Conservation (phyloP, 2,797 vertebrate genomes). For the Acestrorhynchus altus region DNA sequence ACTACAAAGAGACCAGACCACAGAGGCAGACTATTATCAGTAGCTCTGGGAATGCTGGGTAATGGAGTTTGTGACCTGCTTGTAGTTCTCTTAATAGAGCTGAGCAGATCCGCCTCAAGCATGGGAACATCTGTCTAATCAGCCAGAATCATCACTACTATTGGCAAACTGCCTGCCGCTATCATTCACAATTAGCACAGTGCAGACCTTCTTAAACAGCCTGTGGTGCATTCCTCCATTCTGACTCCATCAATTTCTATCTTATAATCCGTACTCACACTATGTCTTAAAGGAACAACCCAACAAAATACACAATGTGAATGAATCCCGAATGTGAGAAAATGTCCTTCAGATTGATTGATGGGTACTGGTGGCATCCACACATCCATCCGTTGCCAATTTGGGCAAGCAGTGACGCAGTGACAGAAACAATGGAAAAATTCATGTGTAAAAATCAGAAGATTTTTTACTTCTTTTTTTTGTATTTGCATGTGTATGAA, state of each 20-base stretch:
- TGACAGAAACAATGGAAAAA: neutral
- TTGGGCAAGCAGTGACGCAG: too few species aligned
- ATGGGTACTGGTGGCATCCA: neutral
- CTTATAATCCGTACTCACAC: slow-evolving; percentile 11
- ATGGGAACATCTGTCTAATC: slow-evolving; percentile 75
- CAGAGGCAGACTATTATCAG: slow-evolving; percentile 27
- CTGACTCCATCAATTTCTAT: slow-evolving; percentile 18
- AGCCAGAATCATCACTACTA: slow-evolving; percentile 74
- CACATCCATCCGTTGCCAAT: neutral
- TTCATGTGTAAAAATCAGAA: too few species aligned
- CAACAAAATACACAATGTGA: slow-evolving; percentile 25
- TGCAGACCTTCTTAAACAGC: slow-evolving; percentile 78
- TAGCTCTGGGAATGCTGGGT: slow-evolving; percentile 25
- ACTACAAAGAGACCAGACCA: slow-evolving; percentile 25
- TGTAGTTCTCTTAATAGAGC: slow-evolving; percentile 43
- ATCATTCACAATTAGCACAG: slow-evolving; percentile 77
- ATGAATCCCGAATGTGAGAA: neutral
- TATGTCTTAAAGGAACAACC: slow-evolving; percentile 51
- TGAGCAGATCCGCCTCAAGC: slow-evolving; percentile 29
- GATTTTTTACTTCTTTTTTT: too few species aligned
- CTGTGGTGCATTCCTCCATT: slow-evolving; percentile 66
- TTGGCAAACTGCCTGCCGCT: slow-evolving; percentile 77
- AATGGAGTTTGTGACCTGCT: slow-evolving; percentile 49
- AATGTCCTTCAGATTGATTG: neutral
- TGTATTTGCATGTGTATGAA: too few species aligned